A percentile compares a stretch with the other conserved stretches of the same genome.
Conservation (phyloP, 2,888 invertebrate species). For the Nomada flava region DNA sequence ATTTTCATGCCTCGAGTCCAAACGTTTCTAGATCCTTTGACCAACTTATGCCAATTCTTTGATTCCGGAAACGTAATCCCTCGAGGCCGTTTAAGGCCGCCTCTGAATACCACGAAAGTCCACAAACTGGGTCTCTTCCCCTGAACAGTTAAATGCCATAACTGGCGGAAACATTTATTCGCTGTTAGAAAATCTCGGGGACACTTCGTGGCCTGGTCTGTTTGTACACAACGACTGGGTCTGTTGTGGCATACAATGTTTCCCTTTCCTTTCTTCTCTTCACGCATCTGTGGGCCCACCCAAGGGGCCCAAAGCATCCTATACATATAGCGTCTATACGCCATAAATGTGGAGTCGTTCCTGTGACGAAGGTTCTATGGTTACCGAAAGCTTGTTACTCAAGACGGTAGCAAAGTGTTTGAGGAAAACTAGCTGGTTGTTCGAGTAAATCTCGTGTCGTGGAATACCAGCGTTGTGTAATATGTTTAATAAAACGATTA, state of each 20-base stretch:
- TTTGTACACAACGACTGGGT: conserved; percentile 47
- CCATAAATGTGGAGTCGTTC: conserved; percentile 53
- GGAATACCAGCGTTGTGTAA: conserved; percentile 14
- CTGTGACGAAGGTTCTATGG: conserved; percentile 49
- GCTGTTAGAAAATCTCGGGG: conserved; percentile 47
- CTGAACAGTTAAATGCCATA: not conserved
- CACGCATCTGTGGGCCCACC: conserved; percentile 71
- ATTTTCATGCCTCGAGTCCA: not conserved
- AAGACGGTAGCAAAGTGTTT: conserved; percentile 53
- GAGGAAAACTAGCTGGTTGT: conserved; percentile 10
- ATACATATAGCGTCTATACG: conserved; percentile 21
- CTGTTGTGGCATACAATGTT: conserved; percentile 60
- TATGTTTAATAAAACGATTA: conserved; percentile 12
- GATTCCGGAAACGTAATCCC: conserved; percentile 2
- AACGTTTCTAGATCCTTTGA: not conserved
- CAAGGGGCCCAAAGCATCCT: conserved; percentile 56
- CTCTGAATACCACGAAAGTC: conserved; percentile 22
- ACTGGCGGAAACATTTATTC: conserved; percentile 60
- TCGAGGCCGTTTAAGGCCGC: conserved; percentile 15
- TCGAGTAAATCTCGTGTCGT: conserved; percentile 19
- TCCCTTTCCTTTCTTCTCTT: conserved; percentile 60
- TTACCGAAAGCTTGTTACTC: conserved; percentile 63
- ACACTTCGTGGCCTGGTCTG: conserved; percentile 31
- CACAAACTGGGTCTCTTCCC: not conserved
- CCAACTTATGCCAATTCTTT: not conserved